phyloP scores from a whole-genome alignment of 2,113 vertebrate genomes.

The Epinephelus moara region DNA sequence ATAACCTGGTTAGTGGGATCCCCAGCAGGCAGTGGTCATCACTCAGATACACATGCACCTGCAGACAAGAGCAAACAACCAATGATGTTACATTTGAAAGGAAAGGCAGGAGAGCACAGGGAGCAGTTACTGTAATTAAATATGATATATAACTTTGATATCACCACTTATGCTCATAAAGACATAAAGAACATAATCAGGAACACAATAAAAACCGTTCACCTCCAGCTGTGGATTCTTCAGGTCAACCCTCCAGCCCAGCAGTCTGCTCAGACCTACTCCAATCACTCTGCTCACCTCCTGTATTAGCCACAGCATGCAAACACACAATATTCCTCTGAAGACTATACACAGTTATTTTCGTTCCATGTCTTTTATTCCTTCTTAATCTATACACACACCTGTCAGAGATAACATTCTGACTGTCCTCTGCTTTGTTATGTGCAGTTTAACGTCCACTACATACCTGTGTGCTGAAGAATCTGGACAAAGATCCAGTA shows the following conservation, averaged over 20 bases:
- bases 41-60: slow-evolving; percentile 92
- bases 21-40: slow-evolving; percentile 89
- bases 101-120: not conserved
- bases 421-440: not conserved
- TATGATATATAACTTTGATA: no score
- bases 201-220: not conserved
- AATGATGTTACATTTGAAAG: not conserved
- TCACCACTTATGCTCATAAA: not conserved
- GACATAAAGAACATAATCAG: not conserved
- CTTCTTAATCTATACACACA: no score
- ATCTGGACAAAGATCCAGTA: slow-evolving; percentile 86
- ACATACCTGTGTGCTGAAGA: slow-evolving; percentile 92
- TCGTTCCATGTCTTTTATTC: not conserved
- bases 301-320: slow-evolving; percentile 71
- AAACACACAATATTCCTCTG: not conserved
- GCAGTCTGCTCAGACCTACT: slow-evolving; percentile 82
- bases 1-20: slow-evolving; percentile 91
- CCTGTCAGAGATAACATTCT: not conserved
- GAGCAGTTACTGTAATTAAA: not conserved
- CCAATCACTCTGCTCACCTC: slow-evolving; percentile 89
- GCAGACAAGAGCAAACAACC: slow-evolving; percentile 38
- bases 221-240: slow-evolving; percentile 91
- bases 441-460: not conserved
- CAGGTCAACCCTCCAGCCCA: slow-evolving; percentile 90
- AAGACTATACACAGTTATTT: not conserved